These are phyloP conservation scores for Barbus barbus DNA, from an alignment of 2,113 vertebrate species.

Conservation along the genomic window DNA sequence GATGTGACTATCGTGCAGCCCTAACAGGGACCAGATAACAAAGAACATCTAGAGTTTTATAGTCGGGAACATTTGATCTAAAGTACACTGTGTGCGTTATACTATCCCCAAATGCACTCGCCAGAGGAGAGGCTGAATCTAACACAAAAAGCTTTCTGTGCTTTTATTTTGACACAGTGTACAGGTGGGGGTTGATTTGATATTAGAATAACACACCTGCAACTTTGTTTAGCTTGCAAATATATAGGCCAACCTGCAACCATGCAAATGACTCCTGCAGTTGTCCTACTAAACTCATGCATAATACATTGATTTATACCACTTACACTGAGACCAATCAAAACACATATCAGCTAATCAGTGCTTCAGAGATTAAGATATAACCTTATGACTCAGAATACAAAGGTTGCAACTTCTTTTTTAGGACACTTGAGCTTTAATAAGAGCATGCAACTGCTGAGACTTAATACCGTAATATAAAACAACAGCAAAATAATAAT, in stretches of 20 bases:
- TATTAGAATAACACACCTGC: constrained; percentile 36
- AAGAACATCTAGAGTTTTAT: not conserved
- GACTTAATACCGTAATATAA: too few species aligned
- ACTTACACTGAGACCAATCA: not conserved
- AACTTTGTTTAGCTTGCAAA: constrained; percentile 53
- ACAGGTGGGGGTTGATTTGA: constrained; percentile 37
- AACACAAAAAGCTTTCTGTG: constrained; percentile 10
- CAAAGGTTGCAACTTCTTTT: not conserved
- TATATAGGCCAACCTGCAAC: constrained; percentile 24
- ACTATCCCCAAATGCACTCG: too few species aligned
- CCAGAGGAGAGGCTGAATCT: constrained; percentile 12
- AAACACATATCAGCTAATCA: not conserved
- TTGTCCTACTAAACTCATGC: constrained; percentile 22
- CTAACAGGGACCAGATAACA: not conserved
- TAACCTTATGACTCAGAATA: not conserved
- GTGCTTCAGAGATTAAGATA: not conserved
- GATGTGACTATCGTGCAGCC: too few species aligned
- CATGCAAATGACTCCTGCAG: constrained; percentile 34
- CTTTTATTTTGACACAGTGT: constrained; percentile 35
- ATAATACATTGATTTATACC: not conserved
- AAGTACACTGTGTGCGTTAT: not conserved
- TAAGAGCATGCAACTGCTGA: too few species aligned
- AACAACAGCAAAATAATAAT: not conserved
- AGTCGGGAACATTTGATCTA: not conserved
- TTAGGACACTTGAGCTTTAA: not conserved